phyloP scores from a whole-genome alignment of 2,113 vertebrate genomes.

The Odocoileus hemionus region DNA sequence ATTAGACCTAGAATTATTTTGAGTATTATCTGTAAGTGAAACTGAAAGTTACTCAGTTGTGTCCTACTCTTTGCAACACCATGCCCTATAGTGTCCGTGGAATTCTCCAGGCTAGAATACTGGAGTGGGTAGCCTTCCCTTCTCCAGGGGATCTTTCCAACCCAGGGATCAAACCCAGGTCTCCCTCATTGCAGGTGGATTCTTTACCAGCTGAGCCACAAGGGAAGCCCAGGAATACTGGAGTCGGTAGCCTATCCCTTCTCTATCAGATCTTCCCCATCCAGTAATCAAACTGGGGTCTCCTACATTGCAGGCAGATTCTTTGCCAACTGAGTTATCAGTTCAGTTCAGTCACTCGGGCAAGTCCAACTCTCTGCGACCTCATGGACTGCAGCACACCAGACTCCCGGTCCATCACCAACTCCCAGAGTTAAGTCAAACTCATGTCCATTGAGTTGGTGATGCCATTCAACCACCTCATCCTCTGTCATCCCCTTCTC shows the following conservation, averaged over 20 bases:
- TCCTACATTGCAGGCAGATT: background rate
- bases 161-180: background rate
- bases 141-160: background rate
- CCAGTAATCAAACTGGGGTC: background rate
- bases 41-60: background rate
- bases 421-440: background rate
- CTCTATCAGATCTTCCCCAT: background rate
- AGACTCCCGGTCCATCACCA: background rate
- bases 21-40: background rate
- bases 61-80: background rate
- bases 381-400: background rate
- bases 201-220: background rate
- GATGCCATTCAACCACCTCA: background rate
- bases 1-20: background rate
- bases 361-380: background rate
- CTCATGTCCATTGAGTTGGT: background rate
- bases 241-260: background rate
- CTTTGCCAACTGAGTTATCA: background rate
- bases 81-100: background rate
- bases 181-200: rapidly evolving
- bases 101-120: background rate
- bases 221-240: background rate
- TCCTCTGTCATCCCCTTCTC: background rate
- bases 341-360: background rate
- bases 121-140: background rate